phyloP scores from a whole-genome alignment of 1,140 invertebrate species.

The Centruroides sculpturatus region DNA sequence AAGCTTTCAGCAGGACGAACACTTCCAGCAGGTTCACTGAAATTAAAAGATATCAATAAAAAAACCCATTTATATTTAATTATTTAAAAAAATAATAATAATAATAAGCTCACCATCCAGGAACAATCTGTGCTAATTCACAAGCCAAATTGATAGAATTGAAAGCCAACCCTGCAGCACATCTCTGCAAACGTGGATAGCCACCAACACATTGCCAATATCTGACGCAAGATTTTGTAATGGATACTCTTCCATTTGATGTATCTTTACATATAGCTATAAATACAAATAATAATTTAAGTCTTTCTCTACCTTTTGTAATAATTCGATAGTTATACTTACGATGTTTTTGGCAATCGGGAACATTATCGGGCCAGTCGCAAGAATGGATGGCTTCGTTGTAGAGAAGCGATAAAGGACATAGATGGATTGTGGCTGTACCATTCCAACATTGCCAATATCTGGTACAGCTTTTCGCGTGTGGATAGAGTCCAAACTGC shows the following conservation, averaged over 20 bases:
- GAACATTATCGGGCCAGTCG: conserved; percentile 81
- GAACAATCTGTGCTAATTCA: conserved; percentile 23
- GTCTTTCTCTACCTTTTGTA: too few species aligned
- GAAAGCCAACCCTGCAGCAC: conserved; percentile 80
- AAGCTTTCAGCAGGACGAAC: too few species aligned
- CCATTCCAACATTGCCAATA: conserved; percentile 94
- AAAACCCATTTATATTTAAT: too few species aligned
- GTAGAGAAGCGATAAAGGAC: conserved; percentile 77
- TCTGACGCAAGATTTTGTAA: conserved; percentile 79
- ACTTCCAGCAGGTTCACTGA: too few species aligned
- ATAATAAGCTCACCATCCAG: conserved; percentile 9
- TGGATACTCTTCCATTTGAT: conserved; percentile 45
- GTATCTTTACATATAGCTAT: conserved; percentile 76
- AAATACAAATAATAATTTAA: conserved; percentile 8
- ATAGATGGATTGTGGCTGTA: conserved; percentile 76
- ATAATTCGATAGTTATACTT: conserved; percentile 32
- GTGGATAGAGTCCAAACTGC: conserved; percentile 82
- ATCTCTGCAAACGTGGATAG: conserved; percentile 74
- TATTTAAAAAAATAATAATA: not conserved
- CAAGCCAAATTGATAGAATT: conserved; percentile 63
- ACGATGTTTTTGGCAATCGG: conserved; percentile 84
- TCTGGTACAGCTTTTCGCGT: conserved; percentile 77
- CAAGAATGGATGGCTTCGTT: conserved; percentile 74
- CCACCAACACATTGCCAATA: conserved; percentile 86
- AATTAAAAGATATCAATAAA: too few species aligned